Evolutionary conservation across 2,888 invertebrate genomes (phyloP), one percentile per base, ranked within the genome.

Genomic region (Orthosia cruda): DNA sequence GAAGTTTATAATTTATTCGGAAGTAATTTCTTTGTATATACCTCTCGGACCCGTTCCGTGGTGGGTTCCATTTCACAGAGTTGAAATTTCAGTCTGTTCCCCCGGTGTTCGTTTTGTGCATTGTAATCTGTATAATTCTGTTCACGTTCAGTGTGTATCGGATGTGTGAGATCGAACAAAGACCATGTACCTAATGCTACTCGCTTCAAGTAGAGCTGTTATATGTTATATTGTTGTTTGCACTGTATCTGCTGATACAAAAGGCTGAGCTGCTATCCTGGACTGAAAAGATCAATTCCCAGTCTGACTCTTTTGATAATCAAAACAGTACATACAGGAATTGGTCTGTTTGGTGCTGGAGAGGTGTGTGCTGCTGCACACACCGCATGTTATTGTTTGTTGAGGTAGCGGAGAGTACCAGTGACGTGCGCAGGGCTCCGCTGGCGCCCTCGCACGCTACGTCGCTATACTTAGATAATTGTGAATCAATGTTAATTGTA

Each of bases 1-100:
- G 95, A 95, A 96, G 94, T 93, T 95, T 95, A 95, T 96, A 96
- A 96, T 96, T 96, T 96, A 96, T 96, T 96, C 94, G 91, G 93
- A 94, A 95, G 94, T 94, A 95, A 94, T 96, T 95, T 95, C 94
- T 94, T 94, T 95, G 96, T 96, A 96, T 93, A 96, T 95, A 94
- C 91, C 89, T 92, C 90, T 91, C 85, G 89, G 91, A 93, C 91
- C 88, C 77, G 91, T 90, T 89, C 81, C 67, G 79, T 76, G 86
- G 79, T 85, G 84, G 89, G 90, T 91, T 91, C 92, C 91, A 88
- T 91, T 90, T 90, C 83, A 86, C 88, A 85, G 84, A 86, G 83
- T 81, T 89, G 88, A 89, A 92, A 91, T 92, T 92, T 91, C 90
- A 89, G 92, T 93, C 88, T 91, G 88, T 85, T 86, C 83, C 85